These are phyloP conservation scores for Pleuronectes platessa DNA, from an alignment of 2,113 vertebrate species.

Conservation along the genomic window DNA sequence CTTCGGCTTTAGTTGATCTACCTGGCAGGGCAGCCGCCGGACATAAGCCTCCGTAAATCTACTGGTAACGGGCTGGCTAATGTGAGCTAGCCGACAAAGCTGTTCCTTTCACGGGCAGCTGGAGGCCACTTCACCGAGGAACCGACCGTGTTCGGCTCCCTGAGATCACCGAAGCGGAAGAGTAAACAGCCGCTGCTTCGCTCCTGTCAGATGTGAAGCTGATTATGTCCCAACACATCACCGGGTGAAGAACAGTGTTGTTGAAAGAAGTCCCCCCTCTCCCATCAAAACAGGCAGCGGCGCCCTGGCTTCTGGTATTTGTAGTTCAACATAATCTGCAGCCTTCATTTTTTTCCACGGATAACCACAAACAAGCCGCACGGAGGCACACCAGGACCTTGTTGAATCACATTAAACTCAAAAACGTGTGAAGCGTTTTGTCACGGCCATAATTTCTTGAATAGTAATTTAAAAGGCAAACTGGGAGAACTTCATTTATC, in stretches of 20 bases:
- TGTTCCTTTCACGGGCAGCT: slow-evolving; percentile 33
- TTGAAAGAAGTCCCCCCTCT: slow-evolving; percentile 55
- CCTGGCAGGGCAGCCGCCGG: slow-evolving; percentile 50
- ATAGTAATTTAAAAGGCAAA: neutral
- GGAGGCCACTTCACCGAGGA: slow-evolving; percentile 10
- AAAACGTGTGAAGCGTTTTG: accelerated
- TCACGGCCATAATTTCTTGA: accelerated
- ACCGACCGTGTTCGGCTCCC: slow-evolving; percentile 12
- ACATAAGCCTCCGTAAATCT: slow-evolving; percentile 77
- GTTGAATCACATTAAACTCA: accelerated
- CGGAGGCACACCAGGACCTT: accelerated
- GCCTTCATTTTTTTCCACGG: neutral
- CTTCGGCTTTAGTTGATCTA: slow-evolving; percentile 56
- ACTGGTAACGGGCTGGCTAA: slow-evolving; percentile 71
- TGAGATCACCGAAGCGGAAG: neutral
- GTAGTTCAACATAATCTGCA: slow-evolving; percentile 57
- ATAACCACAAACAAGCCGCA: accelerated
- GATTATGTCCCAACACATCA: slow-evolving; percentile 2
- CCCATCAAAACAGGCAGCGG: slow-evolving; percentile 53
- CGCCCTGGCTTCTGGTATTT: slow-evolving; percentile 65
- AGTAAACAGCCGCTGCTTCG: neutral
- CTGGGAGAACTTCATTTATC: slow-evolving; percentile 54
- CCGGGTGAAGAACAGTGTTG: slow-evolving; percentile 58
- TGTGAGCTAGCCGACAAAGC: slow-evolving; percentile 64
- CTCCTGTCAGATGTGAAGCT: neutral